Evolutionary conservation across 2,888 invertebrate genomes (phyloP), one percentile per base, ranked within the genome.

Genomic region (Liopterus haemorrhoidalis): DNA sequence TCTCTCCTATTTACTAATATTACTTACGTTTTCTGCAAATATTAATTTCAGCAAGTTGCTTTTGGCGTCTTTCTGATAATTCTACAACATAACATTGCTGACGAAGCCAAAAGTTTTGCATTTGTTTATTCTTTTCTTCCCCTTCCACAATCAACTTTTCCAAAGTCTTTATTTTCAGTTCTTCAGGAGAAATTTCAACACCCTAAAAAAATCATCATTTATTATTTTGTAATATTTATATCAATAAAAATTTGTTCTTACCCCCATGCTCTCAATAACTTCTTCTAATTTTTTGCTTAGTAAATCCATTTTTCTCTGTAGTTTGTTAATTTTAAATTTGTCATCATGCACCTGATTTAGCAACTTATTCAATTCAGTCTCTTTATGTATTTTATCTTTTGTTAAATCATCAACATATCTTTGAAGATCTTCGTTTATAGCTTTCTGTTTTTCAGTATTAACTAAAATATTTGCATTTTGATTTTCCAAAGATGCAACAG

Each of bases 21-120:
- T 40, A 62, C 71, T 70, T 59, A 82, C 83, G 85, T 69, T 86
- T 87, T 49, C 75, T 75, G 8, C 84, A 70, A 14, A 85, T 70
- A 64, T 81, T 82, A 44, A 84, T 76, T 52, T 85, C 81, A 22
- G 77, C 72, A 6, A 84, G 65, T 60, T 84, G 79, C 49, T 73
- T 70, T 54, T 81, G 80, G 48, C 85, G 73, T 53, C 85, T 81
- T 47, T 81, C 72, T 0, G 83, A 77, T 11, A 88, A 64, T 49
- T 74, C 72, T 2, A 87, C 78, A 44, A 85, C 76, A 59, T 81
- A 79, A 0, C 80, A 79, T 64, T 89, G 86, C 52, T 83, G 75
- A 36, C 85, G 74, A 51, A 89, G 67, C 89, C 89, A 89, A 62
- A 79, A 78, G 54, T 79, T 75, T 63, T 88, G 84, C 56, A 80